These are phyloP conservation scores for Matsumurasca onukii DNA, from an alignment of 1,140 invertebrate species.

Conservation along the genomic window DNA sequence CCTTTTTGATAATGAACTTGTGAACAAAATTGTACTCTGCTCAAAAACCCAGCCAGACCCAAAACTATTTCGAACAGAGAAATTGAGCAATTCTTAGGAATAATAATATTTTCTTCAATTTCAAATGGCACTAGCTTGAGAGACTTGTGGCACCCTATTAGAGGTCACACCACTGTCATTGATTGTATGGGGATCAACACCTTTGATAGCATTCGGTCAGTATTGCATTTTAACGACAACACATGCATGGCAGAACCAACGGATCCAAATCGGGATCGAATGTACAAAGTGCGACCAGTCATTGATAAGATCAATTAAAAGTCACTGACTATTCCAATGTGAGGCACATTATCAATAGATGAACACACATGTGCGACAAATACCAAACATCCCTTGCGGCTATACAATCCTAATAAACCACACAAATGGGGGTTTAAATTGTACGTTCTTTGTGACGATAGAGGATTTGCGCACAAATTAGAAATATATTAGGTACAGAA, in stretches of 20 bases:
- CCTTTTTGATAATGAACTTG: slow-evolving; percentile 1
- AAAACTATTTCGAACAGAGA: not conserved
- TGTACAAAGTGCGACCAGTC: slow-evolving; percentile 15
- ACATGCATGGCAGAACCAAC: not conserved
- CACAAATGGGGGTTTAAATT: slow-evolving; percentile 47
- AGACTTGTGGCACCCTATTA: slow-evolving; percentile 18
- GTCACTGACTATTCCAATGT: slow-evolving; percentile 36
- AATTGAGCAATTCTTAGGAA: slow-evolving; percentile 16
- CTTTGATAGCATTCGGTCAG: slow-evolving; percentile 3
- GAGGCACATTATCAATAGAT: slow-evolving; percentile 44
- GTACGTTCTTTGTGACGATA: slow-evolving; percentile 38
- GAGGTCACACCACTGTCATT: not conserved
- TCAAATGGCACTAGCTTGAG: not conserved
- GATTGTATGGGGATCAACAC: slow-evolving; percentile 1
- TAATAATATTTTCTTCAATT: slow-evolving; percentile 12
- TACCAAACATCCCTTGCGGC: slow-evolving; percentile 42
- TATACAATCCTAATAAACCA: slow-evolving; percentile 46
- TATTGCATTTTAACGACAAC: slow-evolving; percentile 25
- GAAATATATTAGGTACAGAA: slow-evolving; percentile 42
- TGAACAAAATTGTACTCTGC: slow-evolving; percentile 8
- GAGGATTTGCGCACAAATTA: slow-evolving; percentile 44
- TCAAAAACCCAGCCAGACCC: slow-evolving; percentile 12
- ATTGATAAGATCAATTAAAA: slow-evolving; percentile 17
- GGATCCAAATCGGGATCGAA: slow-evolving; percentile 9
- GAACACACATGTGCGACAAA: slow-evolving; percentile 46